Conservation (phyloP, 2,888 invertebrate genomes). For the Poecilobothrus nobilitatus region DNA sequence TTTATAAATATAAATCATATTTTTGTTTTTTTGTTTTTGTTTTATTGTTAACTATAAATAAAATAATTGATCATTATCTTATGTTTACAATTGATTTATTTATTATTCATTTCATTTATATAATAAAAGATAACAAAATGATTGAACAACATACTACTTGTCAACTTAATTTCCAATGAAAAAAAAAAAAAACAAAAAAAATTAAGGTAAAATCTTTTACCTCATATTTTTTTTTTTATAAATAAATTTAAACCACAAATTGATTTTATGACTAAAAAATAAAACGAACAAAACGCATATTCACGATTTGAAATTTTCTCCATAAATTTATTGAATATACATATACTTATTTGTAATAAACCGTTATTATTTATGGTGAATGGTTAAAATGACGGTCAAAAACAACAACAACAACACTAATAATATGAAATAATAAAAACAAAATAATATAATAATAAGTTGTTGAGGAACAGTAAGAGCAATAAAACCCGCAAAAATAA, state of each 20-base stretch:
- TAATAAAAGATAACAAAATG: background rate
- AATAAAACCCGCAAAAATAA: no score
- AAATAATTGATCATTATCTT: no score
- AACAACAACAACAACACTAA: background rate
- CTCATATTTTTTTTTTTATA: background rate
- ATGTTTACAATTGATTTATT: no score
- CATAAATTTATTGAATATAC: background rate
- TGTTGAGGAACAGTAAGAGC: no score
- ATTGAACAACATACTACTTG: background rate
- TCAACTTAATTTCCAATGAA: background rate
- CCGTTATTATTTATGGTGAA: background rate
- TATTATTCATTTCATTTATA: no score
- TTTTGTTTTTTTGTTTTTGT: no score
- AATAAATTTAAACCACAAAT: background rate
- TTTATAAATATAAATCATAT: no score
- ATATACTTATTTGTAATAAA: background rate
- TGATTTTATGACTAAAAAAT: background rate
- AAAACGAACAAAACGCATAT: background rate
- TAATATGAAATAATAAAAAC: background rate
- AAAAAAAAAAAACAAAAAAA: no score
- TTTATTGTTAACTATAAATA: no score
- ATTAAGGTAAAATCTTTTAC: no score
- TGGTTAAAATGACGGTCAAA: background rate
- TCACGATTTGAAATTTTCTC: background rate
- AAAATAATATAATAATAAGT: no score